A percentile compares a stretch with the other conserved stretches of the same genome.
Evolutionary conservation across 2,113 vertebrate species (phyloP).

Genomic region (Terrapene triunguis): DNA sequence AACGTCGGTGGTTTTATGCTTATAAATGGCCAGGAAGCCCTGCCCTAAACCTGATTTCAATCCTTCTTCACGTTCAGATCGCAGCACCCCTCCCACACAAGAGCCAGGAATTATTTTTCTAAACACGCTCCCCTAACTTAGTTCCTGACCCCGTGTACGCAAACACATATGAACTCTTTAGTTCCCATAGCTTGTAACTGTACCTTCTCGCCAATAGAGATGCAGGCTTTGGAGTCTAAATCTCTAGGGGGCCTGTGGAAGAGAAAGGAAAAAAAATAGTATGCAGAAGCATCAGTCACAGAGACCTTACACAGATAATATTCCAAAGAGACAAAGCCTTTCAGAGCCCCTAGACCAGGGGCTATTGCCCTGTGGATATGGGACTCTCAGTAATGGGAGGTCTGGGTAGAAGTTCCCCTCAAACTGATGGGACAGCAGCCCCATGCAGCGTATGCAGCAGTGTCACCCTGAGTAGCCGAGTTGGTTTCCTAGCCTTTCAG

Average conservation of each 20-base stretch:
- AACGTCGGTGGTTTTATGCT: accelerated
- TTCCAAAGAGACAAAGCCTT: background rate
- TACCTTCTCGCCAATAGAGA: slow-evolving; percentile 97
- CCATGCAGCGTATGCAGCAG: background rate
- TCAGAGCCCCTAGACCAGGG: background rate
- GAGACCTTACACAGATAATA: background rate
- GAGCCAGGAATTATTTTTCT: background rate
- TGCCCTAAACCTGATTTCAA: background rate
- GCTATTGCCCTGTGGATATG: background rate
- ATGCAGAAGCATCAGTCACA: background rate
- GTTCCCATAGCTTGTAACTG: background rate
- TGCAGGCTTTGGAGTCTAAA: slow-evolving; percentile 95
- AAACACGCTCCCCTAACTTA: background rate
- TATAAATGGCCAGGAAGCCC: background rate
- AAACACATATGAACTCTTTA: background rate
- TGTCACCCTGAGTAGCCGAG: background rate
- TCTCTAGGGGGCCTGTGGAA: slow-evolving; percentile 91
- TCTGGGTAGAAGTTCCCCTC: background rate
- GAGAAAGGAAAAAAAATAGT: background rate
- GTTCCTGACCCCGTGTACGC: background rate
- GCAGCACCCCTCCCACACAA: background rate
- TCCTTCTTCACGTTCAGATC: background rate
- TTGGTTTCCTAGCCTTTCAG: background rate
- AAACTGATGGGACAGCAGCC: background rate
- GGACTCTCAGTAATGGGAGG: background rate